Base-by-base conservation (phyloP, 2,888 invertebrate species). In the Pteria penguin region DNA sequence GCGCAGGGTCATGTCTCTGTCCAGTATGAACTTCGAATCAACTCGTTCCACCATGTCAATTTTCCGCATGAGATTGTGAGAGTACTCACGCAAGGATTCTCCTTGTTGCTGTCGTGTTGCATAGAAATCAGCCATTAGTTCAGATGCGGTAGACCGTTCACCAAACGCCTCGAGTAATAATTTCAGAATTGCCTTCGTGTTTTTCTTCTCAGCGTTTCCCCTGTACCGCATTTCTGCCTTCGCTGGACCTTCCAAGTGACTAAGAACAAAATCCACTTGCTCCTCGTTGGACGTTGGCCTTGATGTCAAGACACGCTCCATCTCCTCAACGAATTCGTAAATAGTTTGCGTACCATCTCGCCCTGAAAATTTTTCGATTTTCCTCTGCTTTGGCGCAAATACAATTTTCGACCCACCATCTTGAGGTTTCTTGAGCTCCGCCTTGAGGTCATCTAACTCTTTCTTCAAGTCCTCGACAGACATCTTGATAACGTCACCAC, bases 301-400 rank as follows among this genome's bases (percentile, higher is more conserved):
- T 8, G 68, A 26, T 18, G 55, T 57, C 24, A 68, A 26, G 11
- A 32, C 27, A 11, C 29, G 32, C 4, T n/a, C 24, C 26, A 57
- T 33, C 4, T 68, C 68, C 4, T 68, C 68, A 4, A 68, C 33
- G 33, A 68, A 57, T 22, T 68, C 57, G n/a, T 60, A 60, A 18
- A 60, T 31, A 22, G 31, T 55, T 22, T 54, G 11, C 31, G 18
- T 36, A n/a, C 18, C 31, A 29, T 60, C 60, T 24, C 31, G 18
- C n/a, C 60, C 45, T 5, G 69, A 36, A 69, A 69, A 60, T 26
- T 60, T 60, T 5, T 33, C 27, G 3, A 69, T 1, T 29, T 60
- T 69, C n/a, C 69, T 4, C 32, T 69, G 57, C 27, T 58, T 58
- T 8, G 69, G 69, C 27, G 60, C 29, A 32, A 69, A 60, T 14